Base-by-base conservation (phyloP, 1,140 invertebrate genomes). In the Zaprionus ornatus region DNA sequence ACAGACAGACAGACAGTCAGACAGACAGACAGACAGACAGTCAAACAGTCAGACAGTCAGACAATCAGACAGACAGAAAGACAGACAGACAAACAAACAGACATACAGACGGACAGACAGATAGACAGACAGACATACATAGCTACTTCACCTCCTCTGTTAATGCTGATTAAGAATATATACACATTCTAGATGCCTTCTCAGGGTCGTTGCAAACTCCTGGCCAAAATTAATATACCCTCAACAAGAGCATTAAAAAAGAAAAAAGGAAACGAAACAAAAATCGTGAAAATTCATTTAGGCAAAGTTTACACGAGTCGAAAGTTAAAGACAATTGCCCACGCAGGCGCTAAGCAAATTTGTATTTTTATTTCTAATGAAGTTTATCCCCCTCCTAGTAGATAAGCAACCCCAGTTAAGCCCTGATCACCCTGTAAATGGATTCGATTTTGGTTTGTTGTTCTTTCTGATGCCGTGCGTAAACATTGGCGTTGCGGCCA, bases 271-370 rank as follows among this genome's bases (percentile, higher is more conserved):
- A 52, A 54, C 2, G 55, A 64, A 7, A 77, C 32, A 35, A 45
- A 77, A 77, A 69, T 73, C 69, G 54, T 59, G 75, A 35, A 90
- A 88, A 81, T 81, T 88, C 81, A 88, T 85, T 88, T 81, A 71
- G 66, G 42, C 69, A 85, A 88, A 90, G 81, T 90, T 88, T 80
- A 78, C 84, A 65, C 56, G 45, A 37, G 32, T 57, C 37, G 66
- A 75, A 73, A 74, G 63, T 79, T 79, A 65, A 77, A 69, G 61
- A 75, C 72, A 90, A 90, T 82, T 83, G 69, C 75, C 52, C 64
- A 73, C 72, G 63, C 62, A 57, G 65, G 50, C 25, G 59, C 63
- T 63, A 76, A 69, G 40, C 66, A 70, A 82, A 74, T 74, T 70
- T 70, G 3, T 29, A 52, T 70, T 81, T 79, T 71, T 48, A 77